phyloP scores from a whole-genome alignment of 2,888 invertebrate genomes.

The Apomyelois bistriatella region DNA sequence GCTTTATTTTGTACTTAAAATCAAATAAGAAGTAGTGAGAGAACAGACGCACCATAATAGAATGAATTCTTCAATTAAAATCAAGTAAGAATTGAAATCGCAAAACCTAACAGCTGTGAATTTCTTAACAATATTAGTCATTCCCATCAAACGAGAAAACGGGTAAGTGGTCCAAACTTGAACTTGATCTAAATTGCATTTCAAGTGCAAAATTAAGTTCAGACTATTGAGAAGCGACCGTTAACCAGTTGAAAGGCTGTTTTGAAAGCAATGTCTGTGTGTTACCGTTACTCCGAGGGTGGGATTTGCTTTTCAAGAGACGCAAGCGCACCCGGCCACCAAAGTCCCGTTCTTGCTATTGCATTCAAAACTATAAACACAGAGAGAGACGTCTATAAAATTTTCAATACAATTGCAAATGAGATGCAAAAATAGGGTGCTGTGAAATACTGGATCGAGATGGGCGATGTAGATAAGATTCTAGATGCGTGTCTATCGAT shows the following conservation, averaged over 20 bases:
- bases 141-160: neutral
- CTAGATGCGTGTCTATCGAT: neutral
- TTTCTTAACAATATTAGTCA: neutral
- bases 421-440: slow-evolving; percentile 24
- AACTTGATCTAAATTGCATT: slow-evolving; percentile 1
- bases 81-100: no score
- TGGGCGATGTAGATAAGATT: neutral
- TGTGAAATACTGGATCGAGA: slow-evolving; percentile 9
- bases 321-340: slow-evolving; percentile 42
- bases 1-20: no score
- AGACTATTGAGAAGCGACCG: slow-evolving; percentile 34
- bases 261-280: slow-evolving; percentile 42
- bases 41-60: no score
- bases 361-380: slow-evolving; percentile 6
- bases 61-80: no score
- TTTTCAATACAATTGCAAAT: slow-evolving; percentile 27
- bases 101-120: no score
- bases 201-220: slow-evolving; percentile 12
- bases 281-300: slow-evolving; percentile 57
- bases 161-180: neutral
- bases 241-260: slow-evolving; percentile 47
- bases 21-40: no score
- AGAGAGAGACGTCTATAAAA: slow-evolving; percentile 5
- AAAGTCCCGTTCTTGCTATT: slow-evolving; percentile 34
- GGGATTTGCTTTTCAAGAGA: slow-evolving; percentile 46